Percentiles rank a stretch among this genome's conserved stretches.
phyloP scores from a whole-genome alignment of 2,113 vertebrate genomes.

The Pandion haliaetus region DNA sequence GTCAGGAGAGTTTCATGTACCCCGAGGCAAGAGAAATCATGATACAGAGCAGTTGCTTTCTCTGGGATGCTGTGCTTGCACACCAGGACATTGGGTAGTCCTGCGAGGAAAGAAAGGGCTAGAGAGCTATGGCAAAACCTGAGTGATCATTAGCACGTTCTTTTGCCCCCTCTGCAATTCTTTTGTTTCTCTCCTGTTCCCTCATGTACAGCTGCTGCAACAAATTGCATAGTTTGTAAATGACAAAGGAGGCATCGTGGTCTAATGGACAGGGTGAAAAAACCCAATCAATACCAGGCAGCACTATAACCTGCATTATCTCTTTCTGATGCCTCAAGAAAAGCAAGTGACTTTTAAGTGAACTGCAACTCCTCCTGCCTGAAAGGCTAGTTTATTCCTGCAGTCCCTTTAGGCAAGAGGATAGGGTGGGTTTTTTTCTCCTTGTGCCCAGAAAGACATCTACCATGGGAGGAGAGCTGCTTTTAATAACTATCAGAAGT shows the following conservation, averaged over 20 bases:
- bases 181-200: background rate
- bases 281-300: background rate
- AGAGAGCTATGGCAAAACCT: background rate
- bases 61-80: background rate
- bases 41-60: background rate
- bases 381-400: background rate
- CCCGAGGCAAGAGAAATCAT: background rate
- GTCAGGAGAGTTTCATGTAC: background rate
- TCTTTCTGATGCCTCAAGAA: background rate
- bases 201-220: background rate
- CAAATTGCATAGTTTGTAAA: background rate
- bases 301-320: background rate
- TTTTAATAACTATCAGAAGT: background rate
- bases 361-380: background rate
- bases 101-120: background rate
- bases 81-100: background rate
- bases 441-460: background rate
- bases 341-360: background rate
- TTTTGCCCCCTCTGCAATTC: background rate
- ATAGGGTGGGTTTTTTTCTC: background rate
- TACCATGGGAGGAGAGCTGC: background rate
- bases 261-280: background rate
- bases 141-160: background rate
- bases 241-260: background rate
- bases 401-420: background rate